Conservation (phyloP, 2,113 vertebrate species). For the Zosterops japonicus region DNA sequence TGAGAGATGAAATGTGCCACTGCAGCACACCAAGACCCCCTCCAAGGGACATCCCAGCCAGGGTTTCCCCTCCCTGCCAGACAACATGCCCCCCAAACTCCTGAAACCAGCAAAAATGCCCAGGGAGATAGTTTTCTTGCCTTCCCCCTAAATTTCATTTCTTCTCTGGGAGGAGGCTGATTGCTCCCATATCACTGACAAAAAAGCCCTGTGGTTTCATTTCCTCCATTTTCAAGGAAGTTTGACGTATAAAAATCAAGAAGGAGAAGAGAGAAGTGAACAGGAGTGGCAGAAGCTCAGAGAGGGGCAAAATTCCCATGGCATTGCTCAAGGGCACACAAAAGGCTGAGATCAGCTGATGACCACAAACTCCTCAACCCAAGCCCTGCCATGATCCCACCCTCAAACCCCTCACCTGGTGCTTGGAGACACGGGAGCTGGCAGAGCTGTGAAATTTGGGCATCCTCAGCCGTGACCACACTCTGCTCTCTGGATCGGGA, state of each 20-base stretch:
- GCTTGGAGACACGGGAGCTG: neutral
- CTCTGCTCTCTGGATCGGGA: rapidly evolving
- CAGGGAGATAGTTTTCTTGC: neutral
- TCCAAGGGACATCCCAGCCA: neutral
- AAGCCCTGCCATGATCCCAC: neutral
- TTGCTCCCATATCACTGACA: neutral
- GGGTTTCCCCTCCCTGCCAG: neutral
- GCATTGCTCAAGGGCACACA: rapidly evolving
- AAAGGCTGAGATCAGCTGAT: rapidly evolving
- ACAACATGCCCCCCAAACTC: neutral
- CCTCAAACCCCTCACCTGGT: neutral
- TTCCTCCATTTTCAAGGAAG: slow-evolving; percentile 73
- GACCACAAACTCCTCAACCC: neutral
- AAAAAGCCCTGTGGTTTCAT: slow-evolving; percentile 66
- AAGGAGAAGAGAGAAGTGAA: slow-evolving; percentile 57
- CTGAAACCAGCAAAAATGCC: neutral
- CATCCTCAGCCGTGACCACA: neutral
- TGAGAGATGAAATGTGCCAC: rapidly evolving
- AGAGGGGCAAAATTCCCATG: neutral
- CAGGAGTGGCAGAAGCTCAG: neutral
- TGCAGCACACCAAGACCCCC: neutral
- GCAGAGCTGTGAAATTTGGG: neutral
- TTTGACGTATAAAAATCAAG: slow-evolving; percentile 64
- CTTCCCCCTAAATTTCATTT: slow-evolving; percentile 47
- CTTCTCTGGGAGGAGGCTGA: slow-evolving; percentile 16